phyloP scores from a whole-genome alignment of 2,888 invertebrate genomes.

The Syrphus vitripennis region DNA sequence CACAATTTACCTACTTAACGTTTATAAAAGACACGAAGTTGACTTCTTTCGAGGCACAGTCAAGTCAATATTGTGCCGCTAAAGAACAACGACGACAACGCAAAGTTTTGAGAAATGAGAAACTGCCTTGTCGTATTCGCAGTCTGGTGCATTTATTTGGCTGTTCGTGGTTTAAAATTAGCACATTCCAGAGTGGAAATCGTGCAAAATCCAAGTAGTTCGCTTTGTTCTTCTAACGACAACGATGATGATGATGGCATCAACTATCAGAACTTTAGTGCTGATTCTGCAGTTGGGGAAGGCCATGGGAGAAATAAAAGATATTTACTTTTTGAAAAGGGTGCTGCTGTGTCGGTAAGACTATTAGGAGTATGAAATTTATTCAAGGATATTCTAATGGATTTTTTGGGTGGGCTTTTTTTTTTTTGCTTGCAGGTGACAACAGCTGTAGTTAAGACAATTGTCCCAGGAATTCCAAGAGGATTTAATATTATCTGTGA shows the following conservation, averaged over 20 bases:
- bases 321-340: slow-evolving; percentile 77
- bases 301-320: slow-evolving; percentile 72
- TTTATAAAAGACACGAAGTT: slow-evolving; percentile 41
- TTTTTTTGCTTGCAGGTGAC: slow-evolving; percentile 67
- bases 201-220: slow-evolving; percentile 5
- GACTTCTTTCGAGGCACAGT: slow-evolving; percentile 17
- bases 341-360: slow-evolving; percentile 75
- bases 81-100: not conserved
- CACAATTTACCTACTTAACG: slow-evolving; percentile 22
- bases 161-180: slow-evolving; percentile 12
- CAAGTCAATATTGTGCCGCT: slow-evolving; percentile 4
- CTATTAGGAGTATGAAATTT: not conserved
- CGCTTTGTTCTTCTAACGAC: not conserved
- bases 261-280: slow-evolving; percentile 10
- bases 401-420: not conserved
- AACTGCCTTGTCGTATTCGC: not conserved
- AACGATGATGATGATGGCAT: not conserved
- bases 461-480: slow-evolving; percentile 75
- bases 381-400: not conserved
- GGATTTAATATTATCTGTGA: slow-evolving; percentile 76
- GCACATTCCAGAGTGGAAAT: slow-evolving; percentile 15
- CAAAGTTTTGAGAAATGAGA: slow-evolving; percentile 23
- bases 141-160: slow-evolving; percentile 21
- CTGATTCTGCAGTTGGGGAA: slow-evolving; percentile 5
- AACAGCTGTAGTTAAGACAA: slow-evolving; percentile 73